Evolutionary conservation across 2,797 vertebrate species (phyloP), one percentile per base, ranked within the genome.

Genomic region (Poeciliopsis paucimaculata): DNA sequence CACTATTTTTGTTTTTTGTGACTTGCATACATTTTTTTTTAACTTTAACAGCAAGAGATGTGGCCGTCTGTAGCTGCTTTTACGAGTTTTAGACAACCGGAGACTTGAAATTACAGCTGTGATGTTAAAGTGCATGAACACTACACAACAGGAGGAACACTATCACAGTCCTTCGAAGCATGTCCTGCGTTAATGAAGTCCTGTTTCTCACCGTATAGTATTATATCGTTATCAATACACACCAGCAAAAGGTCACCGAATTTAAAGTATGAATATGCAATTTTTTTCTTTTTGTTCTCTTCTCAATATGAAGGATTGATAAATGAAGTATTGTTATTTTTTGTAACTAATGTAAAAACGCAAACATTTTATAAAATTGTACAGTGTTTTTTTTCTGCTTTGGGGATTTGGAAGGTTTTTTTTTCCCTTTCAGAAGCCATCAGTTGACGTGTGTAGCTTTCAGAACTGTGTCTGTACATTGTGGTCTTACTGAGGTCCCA

Each of bases 331-430:
- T 96, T 97, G 93, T 94, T 98, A 97, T 97, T 96, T 90, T 97
- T 96, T 98, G 97, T 98, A 99, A 98, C 97, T 98, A 98, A 98
- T 99, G 98, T 99, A 99, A 97, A 96, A 98, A 97, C 92, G 97
- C 96, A 97, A 96, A 93, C 89, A 94, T 98, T 99, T 99, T 99
- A 98, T 98, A 98, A 96, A 96, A 97, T 96, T 99, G 98, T 99
- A 99, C 98, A 99, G 98, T 71, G 13, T 96, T 97, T 95, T 96
- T 97, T 95, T 95, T 94, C 80, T 93, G 89, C 85, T 92, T 90
- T 71, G 66, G 77, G 73, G 83, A 83, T 88, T 89, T 83, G 82
- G 87, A 92, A 85, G 81, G 10, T 72, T 3, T 13, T 47, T 73
- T 85, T 72, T 88, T 83, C 79, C 53, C 84, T 90, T 88, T 91